Percentiles rank a stretch among this genome's conserved stretches.
Evolutionary conservation across 2,797 vertebrate species (phyloP).

Genomic region (Mormyrops boulengeri): DNA sequence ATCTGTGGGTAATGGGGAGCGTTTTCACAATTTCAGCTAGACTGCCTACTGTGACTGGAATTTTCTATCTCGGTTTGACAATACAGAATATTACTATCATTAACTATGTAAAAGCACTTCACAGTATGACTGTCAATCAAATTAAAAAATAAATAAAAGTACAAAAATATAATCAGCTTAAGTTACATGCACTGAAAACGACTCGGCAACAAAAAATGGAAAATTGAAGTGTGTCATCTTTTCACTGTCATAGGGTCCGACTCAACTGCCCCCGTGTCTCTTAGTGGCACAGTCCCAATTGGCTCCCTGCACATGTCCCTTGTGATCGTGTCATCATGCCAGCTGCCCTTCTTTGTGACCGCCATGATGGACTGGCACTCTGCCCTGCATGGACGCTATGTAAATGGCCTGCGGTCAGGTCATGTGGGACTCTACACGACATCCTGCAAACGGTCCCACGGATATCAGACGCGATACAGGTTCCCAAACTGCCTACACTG

Average conservation of each 20-base stretch:
- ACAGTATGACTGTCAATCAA: constrained; percentile 5
- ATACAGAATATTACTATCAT: neutral
- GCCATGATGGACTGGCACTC: neutral
- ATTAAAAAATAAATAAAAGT: constrained; percentile 10
- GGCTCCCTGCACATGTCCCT: neutral
- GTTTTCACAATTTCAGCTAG: neutral
- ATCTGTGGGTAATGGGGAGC: neutral
- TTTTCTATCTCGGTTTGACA: neutral
- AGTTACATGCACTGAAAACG: neutral
- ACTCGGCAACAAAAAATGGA: neutral
- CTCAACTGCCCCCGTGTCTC: neutral
- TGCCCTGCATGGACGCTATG: neutral
- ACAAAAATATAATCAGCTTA: constrained; percentile 13
- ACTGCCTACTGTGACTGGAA: neutral
- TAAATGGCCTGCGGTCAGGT: neutral
- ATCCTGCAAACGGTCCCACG: neutral
- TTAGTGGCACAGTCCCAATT: neutral
- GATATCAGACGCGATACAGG: neutral
- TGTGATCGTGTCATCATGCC: neutral
- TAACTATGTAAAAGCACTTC: neutral
- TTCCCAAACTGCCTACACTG: neutral
- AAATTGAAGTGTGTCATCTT: neutral
- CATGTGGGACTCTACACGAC: neutral
- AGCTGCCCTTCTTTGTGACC: neutral
- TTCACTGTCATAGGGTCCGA: neutral